A percentile compares a stretch with the other conserved stretches of the same genome.
phyloP scores from a whole-genome alignment of 2,113 vertebrate species.

The Phoenicopterus ruber region DNA sequence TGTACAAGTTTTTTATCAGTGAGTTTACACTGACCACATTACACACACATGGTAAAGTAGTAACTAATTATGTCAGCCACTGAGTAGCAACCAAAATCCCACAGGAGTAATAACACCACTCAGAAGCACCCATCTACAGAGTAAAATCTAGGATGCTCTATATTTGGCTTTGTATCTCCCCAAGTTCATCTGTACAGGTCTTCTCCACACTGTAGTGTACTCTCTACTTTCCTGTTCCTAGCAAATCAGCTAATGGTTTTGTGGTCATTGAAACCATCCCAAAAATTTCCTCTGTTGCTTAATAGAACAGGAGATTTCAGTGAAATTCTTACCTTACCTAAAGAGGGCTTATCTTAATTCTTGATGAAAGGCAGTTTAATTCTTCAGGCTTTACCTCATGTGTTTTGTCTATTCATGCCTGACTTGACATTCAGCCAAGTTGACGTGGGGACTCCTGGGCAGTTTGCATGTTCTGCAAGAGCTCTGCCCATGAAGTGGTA shows the following conservation, averaged over 20 bases:
- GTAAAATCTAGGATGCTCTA: neutral
- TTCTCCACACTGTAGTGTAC: neutral
- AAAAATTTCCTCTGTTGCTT: neutral
- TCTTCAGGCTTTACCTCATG: neutral
- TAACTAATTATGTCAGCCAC: neutral
- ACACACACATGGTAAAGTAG: neutral
- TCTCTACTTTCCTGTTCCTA: neutral
- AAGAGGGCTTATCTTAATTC: neutral
- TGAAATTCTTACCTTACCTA: neutral
- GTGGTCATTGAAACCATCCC: neutral
- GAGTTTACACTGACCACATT: neutral
- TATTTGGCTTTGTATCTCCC: neutral
- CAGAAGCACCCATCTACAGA: neutral
- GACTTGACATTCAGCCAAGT: neutral
- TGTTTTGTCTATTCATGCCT: neutral
- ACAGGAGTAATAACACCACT: neutral
- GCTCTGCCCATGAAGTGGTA: neutral
- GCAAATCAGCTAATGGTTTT: neutral
- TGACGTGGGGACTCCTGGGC: rapidly evolving
- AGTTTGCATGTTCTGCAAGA: neutral
- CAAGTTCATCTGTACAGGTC: neutral
- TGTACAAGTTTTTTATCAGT: neutral
- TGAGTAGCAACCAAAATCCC: neutral
- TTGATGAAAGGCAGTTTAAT: neutral
- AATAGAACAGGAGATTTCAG: neutral